Conservation (phyloP, 2,113 vertebrate species). For the Synchiropus splendidus region DNA sequence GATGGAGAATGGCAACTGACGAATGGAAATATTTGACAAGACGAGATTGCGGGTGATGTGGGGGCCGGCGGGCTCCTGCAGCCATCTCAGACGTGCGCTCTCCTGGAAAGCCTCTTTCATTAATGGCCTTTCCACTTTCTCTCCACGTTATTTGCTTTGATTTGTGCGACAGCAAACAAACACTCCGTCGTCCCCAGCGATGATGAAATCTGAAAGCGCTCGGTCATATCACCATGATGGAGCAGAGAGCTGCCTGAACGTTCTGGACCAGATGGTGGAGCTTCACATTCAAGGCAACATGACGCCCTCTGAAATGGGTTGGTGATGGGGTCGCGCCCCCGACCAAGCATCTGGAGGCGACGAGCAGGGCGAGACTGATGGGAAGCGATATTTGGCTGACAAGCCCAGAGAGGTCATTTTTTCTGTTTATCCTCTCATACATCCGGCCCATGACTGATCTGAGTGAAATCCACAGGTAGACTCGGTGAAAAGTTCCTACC, state of each 20-base stretch:
- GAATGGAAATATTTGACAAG: too few species aligned
- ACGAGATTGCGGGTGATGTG: too few species aligned
- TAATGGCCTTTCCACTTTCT: conserved; percentile 29
- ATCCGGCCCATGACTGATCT: background rate
- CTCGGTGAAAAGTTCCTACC: conserved; percentile 43
- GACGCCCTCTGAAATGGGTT: too few species aligned
- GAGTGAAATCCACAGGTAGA: background rate
- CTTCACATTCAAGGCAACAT: background rate
- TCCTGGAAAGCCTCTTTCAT: conserved; percentile 17
- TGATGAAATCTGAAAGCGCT: conserved; percentile 33
- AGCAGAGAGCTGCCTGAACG: background rate
- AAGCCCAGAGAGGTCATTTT: background rate
- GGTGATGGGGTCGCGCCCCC: too few species aligned
- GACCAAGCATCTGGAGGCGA: too few species aligned
- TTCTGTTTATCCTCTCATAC: background rate
- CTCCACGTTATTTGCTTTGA: conserved; percentile 29
- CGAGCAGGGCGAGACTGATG: too few species aligned
- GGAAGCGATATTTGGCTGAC: background rate
- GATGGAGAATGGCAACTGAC: too few species aligned
- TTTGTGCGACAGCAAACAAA: conserved; percentile 33
- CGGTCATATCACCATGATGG: conserved; percentile 14
- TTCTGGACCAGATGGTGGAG: background rate
- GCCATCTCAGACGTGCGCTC: background rate
- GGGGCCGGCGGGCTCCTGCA: too few species aligned
- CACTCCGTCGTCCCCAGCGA: conserved; percentile 23